Base-by-base conservation (phyloP, 2,113 vertebrate genomes). In the Thalassarche chlororhynchos region DNA sequence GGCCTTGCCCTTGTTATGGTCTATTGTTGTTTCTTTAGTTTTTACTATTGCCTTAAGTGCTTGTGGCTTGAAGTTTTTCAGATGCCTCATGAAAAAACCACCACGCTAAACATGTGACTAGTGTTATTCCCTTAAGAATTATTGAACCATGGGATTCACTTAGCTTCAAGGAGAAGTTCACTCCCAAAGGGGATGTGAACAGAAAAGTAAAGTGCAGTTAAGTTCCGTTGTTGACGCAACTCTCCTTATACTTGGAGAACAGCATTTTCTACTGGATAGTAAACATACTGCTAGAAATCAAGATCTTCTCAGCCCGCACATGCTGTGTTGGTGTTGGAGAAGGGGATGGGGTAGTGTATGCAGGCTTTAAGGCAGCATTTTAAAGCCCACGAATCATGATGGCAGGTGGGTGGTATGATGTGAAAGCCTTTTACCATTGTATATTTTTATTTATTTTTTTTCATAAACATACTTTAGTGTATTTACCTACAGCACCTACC, bases 81-180 rank as follows among this genome's bases (percentile, higher is more conserved):
- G 80, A 8, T 46, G 18, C 7, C 28, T 77, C 10, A 0, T 19
- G 55, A 32, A 80, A 55, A 64, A 61, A 20, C 10, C 31, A 0
- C 10, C 15, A 2, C 0, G 1, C 26, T 32, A 54, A 83, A 69
- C 0, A 2, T 36, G 34, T 61, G 60, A 5, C 42, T 15, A 4
- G 13, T 9, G 17, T 6, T 26, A 17, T 38, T 74, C 61, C 15
- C 38, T 26, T 25, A 9, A 18, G 78, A 70, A 5, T 68, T 58
- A 0, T 2, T 60, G 78, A 42, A 42, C 52, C 2, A 1, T 60
- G 55, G 47, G 38, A 28, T 40, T 82, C 4, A 2, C 5, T 25
- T 74, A 51, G 42, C 57, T 79, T 66, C 68, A 15, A n/a, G n/a
- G 21, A 42, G 49, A 84, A 65, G 74, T 62, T 90, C 16, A 6